Percentiles rank a stretch among this genome's conserved stretches.
Evolutionary conservation across 2,797 vertebrate genomes (phyloP).

Genomic region (Ctenosaura bakeri): DNA sequence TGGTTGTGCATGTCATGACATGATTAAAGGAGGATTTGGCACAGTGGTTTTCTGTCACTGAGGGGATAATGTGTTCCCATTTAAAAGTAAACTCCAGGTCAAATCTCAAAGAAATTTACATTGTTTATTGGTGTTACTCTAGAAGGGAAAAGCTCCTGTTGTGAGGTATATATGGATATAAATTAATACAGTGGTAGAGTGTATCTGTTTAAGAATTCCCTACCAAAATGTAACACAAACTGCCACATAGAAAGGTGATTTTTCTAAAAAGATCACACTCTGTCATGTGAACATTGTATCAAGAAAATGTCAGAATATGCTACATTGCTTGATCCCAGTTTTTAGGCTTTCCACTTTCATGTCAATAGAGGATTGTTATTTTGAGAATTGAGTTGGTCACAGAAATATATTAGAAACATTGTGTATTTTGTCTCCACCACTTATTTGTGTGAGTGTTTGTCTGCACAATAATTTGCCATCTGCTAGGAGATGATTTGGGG

Average conservation of each 20-base stretch:
- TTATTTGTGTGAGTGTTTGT: not conserved
- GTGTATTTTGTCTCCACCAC: not conserved
- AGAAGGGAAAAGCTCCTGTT: conserved; percentile 73
- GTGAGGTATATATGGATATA: conserved; percentile 67
- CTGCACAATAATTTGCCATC: not conserved
- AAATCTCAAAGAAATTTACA: conserved; percentile 79
- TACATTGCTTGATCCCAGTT: not conserved
- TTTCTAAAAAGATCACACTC: not conserved
- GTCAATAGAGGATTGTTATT: not conserved
- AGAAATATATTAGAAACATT: not conserved
- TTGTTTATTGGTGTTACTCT: conserved; percentile 70
- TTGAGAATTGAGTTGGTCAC: too few relatives aligned
- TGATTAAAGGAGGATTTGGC: conserved; percentile 64
- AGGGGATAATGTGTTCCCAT: conserved; percentile 71
- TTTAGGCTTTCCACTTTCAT: not conserved
- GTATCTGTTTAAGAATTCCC: not conserved
- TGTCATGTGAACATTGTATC: not conserved
- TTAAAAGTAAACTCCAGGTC: conserved; percentile 73
- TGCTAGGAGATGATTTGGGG: not conserved
- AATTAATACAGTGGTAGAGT: not conserved
- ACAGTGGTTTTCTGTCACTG: conserved; percentile 68
- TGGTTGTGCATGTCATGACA: conserved; percentile 37
- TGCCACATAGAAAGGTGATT: not conserved
- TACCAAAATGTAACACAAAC: not conserved
- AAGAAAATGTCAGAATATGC: not conserved